Conservation (phyloP, 2,797 vertebrate species). For the Erethizon dorsatum region DNA sequence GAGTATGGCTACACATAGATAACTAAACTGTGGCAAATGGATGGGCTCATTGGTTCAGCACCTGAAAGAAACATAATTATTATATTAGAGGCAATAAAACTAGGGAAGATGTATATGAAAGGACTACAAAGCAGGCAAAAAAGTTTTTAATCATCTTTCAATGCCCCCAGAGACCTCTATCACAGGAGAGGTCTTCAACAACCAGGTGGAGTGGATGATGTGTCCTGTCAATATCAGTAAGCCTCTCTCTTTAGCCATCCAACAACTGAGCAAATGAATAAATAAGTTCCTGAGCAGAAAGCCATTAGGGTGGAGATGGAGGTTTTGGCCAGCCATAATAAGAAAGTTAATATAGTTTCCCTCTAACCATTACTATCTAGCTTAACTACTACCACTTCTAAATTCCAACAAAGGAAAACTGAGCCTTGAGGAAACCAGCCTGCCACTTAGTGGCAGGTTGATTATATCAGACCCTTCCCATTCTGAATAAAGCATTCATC, state of each 20-base stretch:
- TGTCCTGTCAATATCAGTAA: not conserved
- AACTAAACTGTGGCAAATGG: constrained; percentile 10
- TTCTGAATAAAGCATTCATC: not conserved
- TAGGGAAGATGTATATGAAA: not conserved
- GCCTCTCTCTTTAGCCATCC: not conserved
- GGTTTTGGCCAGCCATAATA: not conserved
- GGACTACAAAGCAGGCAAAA: not conserved
- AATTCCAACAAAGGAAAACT: not conserved
- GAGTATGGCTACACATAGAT: not conserved
- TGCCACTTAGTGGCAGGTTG: too few species aligned
- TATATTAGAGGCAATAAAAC: constrained; percentile 42
- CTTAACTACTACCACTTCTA: not conserved
- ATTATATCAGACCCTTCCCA: not conserved
- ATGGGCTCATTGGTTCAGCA: not conserved
- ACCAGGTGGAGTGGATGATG: too few species aligned
- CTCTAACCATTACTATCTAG: not conserved
- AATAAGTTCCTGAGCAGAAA: not conserved
- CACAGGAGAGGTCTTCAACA: not conserved
- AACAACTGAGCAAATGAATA: not conserved
- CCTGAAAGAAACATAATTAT: not conserved
- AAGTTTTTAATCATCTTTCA: not conserved
- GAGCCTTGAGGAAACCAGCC: not conserved
- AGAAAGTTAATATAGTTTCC: not conserved
- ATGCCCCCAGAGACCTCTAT: not conserved
- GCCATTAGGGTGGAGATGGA: not conserved